These are phyloP conservation scores for Cheilosia grossa DNA, from an alignment of 2,888 invertebrate species.

Conservation along the genomic window DNA sequence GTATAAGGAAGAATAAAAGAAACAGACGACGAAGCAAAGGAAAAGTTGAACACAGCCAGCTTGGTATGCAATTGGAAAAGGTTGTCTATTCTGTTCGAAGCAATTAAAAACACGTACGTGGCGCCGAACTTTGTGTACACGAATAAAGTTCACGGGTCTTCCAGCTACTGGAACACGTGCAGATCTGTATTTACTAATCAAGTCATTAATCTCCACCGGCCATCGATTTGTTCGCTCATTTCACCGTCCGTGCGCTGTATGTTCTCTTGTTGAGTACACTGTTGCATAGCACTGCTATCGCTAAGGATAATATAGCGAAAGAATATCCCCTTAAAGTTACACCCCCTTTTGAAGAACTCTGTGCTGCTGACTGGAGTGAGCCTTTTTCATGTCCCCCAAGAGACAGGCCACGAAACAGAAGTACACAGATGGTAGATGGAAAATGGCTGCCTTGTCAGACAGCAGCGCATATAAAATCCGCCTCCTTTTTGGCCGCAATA, in stretches of 20 bases:
- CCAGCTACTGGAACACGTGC: neutral
- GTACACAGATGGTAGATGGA: constrained; percentile 72
- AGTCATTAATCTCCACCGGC: constrained; percentile 31
- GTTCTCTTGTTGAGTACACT: constrained; percentile 59
- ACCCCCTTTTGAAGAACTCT: constrained; percentile 67
- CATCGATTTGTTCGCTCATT: constrained; percentile 6
- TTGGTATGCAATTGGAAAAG: too few relatives aligned
- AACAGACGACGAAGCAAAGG: too few relatives aligned
- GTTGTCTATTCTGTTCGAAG: too few relatives aligned
- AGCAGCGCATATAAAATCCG: constrained; percentile 73
- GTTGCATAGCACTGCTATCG: constrained; percentile 54
- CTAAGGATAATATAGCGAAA: constrained; percentile 23
- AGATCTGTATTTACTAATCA: constrained; percentile 46
- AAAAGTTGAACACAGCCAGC: too few relatives aligned
- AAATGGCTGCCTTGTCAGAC: constrained; percentile 74
- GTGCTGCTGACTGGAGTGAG: constrained; percentile 55
- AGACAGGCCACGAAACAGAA: constrained; percentile 71
- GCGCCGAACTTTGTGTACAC: too few relatives aligned
- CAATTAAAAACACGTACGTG: too few relatives aligned
- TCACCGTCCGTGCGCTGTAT: neutral
- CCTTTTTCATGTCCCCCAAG: constrained; percentile 69
- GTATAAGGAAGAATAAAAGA: too few relatives aligned
- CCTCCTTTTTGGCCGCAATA: constrained; percentile 72
- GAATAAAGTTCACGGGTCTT: neutral
- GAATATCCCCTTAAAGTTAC: constrained; percentile 56